A percentile compares a stretch with the other conserved stretches of the same genome.
Evolutionary conservation across 2,888 invertebrate genomes (phyloP).

Genomic region (Clanis bilineata): DNA sequence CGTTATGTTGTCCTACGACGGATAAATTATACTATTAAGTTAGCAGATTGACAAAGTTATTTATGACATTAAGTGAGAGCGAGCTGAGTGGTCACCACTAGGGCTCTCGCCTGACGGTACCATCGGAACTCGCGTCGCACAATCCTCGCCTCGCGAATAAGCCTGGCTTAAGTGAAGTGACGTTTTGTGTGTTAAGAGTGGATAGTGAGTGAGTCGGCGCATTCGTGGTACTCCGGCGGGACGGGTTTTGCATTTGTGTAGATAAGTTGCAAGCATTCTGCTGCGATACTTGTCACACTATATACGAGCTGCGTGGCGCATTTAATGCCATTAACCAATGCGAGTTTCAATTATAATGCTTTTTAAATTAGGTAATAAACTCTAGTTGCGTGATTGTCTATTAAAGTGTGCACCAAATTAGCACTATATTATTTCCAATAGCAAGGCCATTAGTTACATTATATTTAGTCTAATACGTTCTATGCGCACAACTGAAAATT

Average conservation of each 20-base stretch:
- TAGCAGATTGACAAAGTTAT: slow-evolving; percentile 82
- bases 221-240: slow-evolving; percentile 27
- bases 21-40: slow-evolving; percentile 82
- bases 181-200: slow-evolving; percentile 23
- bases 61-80: slow-evolving; percentile 77
- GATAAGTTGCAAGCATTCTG: slow-evolving; percentile 48
- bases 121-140: slow-evolving; percentile 33
- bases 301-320: slow-evolving; percentile 44
- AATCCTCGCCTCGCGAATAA: slow-evolving; percentile 25
- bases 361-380: slow-evolving; percentile 12
- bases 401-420: neutral
- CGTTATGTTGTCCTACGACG: slow-evolving; percentile 80
- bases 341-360: slow-evolving; percentile 11
- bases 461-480: too few relatives aligned
- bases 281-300: slow-evolving; percentile 51
- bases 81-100: slow-evolving; percentile 65
- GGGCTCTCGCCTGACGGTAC: slow-evolving; percentile 35
- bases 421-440: too few relatives aligned
- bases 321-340: slow-evolving; percentile 23
- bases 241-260: slow-evolving; percentile 48
- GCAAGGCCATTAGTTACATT: too few relatives aligned
- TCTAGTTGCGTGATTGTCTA: slow-evolving; percentile 20
- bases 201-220: slow-evolving; percentile 23
- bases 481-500: too few relatives aligned
- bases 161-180: neutral